Conservation (phyloP, 2,888 invertebrate genomes). For the Tinea trinotella region DNA sequence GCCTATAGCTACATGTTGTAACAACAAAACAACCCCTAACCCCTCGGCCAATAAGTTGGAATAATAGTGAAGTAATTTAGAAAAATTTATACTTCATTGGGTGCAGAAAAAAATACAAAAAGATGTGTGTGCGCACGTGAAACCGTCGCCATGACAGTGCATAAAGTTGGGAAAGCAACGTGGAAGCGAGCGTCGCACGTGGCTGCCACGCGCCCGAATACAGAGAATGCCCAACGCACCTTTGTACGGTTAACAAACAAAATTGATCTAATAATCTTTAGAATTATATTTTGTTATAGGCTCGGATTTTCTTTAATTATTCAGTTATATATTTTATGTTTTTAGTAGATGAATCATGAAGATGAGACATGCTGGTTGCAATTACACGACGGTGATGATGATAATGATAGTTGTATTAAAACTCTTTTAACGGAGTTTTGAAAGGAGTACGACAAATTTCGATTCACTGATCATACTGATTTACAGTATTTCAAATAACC, state of each 20-base stretch:
- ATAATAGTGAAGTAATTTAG: slow-evolving; percentile 61
- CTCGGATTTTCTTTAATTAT: too few relatives aligned
- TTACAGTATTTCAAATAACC: too few relatives aligned
- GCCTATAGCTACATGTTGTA: not conserved
- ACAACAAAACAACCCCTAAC: not conserved
- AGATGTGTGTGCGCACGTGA: slow-evolving; percentile 39
- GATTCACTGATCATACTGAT: too few relatives aligned
- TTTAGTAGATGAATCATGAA: too few relatives aligned
- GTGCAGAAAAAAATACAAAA: slow-evolving; percentile 33
- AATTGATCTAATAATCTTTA: not conserved
- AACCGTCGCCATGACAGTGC: slow-evolving; percentile 58
- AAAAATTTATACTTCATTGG: slow-evolving; percentile 47
- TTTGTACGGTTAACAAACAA: slow-evolving; percentile 47
- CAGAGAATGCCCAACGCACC: slow-evolving; percentile 48
- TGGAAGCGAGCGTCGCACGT: slow-evolving; percentile 40
- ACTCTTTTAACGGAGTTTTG: too few relatives aligned
- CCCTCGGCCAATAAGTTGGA: slow-evolving; percentile 27
- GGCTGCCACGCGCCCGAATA: slow-evolving; percentile 44
- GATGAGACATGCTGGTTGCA: too few relatives aligned
- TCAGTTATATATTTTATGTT: too few relatives aligned
- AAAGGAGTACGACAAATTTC: too few relatives aligned
- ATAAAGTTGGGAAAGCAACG: slow-evolving; percentile 37
- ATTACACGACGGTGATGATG: too few relatives aligned
- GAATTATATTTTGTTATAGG: too few relatives aligned
- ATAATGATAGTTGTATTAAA: too few relatives aligned